Percentiles rank a stretch among this genome's conserved stretches.
Conservation (phyloP, 2,113 vertebrate genomes). For the Charina bottae region DNA sequence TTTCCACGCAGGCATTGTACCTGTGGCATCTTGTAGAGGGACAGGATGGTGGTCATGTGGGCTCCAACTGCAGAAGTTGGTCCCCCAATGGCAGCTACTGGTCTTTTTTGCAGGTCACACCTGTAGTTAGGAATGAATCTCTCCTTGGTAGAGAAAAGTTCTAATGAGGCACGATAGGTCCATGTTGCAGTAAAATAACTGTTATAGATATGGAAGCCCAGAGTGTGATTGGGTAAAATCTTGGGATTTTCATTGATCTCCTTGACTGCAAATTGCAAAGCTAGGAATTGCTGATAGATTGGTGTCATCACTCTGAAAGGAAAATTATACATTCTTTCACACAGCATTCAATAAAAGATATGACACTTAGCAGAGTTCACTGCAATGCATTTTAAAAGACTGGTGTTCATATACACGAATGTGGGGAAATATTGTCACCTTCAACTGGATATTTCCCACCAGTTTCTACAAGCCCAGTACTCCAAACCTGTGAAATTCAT, state of each 20-base stretch:
- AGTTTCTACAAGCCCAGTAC: background rate
- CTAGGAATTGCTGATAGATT: background rate
- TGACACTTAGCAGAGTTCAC: background rate
- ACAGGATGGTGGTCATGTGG: background rate
- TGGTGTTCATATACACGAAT: background rate
- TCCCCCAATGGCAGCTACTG: background rate
- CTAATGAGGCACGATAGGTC: background rate
- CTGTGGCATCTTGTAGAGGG: background rate
- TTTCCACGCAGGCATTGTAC: background rate
- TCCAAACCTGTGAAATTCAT: background rate
- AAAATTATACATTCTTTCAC: background rate
- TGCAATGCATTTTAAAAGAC: background rate
- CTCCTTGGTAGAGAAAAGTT: background rate
- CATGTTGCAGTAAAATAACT: background rate
- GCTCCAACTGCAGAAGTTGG: background rate
- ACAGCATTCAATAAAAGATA: background rate
- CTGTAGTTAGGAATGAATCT: background rate
- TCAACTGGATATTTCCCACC: background rate
- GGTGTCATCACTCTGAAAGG: background rate
- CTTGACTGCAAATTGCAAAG: background rate
- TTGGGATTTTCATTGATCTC: background rate
- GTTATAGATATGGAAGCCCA: background rate
- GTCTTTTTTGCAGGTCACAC: background rate
- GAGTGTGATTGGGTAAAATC: background rate
- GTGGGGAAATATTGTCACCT: background rate